Percentiles rank a stretch among this genome's conserved stretches.
phyloP scores from a whole-genome alignment of 2,888 invertebrate genomes.

The Hypselothyrea guttata region DNA sequence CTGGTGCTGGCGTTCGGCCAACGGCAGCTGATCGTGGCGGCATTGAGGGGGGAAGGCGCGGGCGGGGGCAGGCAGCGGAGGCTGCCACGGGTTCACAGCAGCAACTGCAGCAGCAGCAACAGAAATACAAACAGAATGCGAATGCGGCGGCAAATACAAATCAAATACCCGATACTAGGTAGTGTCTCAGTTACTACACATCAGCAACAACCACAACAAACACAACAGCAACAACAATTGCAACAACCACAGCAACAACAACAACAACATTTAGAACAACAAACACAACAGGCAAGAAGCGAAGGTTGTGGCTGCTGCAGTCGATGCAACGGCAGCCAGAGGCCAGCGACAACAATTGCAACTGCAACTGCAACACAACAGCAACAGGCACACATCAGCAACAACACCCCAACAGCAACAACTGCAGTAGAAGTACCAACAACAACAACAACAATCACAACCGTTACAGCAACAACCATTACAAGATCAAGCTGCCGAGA shows the following conservation, averaged over 20 bases:
- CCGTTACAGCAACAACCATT: slow-evolving; percentile 60
- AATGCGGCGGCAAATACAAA: slow-evolving; percentile 80
- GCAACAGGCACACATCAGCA: slow-evolving; percentile 36
- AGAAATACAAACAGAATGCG: slow-evolving; percentile 79
- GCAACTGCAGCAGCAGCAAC: slow-evolving; percentile 64
- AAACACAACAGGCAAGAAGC: slow-evolving; percentile 34
- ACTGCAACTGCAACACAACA: slow-evolving; percentile 40
- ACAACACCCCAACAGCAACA: slow-evolving; percentile 44
- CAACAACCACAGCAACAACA: slow-evolving; percentile 28
- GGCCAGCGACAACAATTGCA: slow-evolving; percentile 48
- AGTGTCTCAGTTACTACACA: slow-evolving; percentile 75
- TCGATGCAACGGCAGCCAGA: slow-evolving; percentile 38
- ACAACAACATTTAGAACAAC: slow-evolving; percentile 47
- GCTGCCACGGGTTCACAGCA: slow-evolving; percentile 74
- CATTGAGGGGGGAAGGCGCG: slow-evolving; percentile 51
- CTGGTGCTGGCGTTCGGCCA: slow-evolving; percentile 71
- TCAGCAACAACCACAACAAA: slow-evolving; percentile 53
- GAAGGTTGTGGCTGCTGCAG: slow-evolving; percentile 36
- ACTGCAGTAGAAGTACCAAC: slow-evolving; percentile 38
- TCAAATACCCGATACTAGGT: slow-evolving; percentile 83
- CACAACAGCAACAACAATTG: slow-evolving; percentile 44
- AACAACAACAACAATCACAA: slow-evolving; percentile 48
- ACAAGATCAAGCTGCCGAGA: slow-evolving; percentile 50
- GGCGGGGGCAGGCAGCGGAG: slow-evolving; percentile 78
- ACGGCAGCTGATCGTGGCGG: slow-evolving; percentile 76